Percentiles rank a stretch among this genome's conserved stretches.
Evolutionary conservation across 2,113 vertebrate genomes (phyloP).

Genomic region (Marmota monax): DNA sequence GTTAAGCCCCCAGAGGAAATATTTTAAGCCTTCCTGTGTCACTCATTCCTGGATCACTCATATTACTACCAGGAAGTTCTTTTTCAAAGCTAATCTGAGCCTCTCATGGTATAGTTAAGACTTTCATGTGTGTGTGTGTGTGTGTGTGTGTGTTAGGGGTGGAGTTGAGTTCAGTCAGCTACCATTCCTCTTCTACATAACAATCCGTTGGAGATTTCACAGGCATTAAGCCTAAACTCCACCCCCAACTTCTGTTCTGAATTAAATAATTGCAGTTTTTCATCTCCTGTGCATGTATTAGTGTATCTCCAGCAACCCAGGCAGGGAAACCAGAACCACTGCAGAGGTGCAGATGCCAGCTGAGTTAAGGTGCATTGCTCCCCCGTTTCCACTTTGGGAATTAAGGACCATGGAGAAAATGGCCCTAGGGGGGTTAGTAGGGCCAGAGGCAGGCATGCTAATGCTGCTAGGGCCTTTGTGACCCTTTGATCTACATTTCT

Average conservation of each 20-base stretch:
- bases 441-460: not conserved
- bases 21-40: conserved; percentile 16
- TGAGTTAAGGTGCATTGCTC: not conserved
- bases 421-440: not conserved
- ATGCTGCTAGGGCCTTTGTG: not conserved
- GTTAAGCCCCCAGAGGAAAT: not conserved
- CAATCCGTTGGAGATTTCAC: conserved; percentile 34
- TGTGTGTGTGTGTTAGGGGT: not conserved
- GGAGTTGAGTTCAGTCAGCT: not conserved
- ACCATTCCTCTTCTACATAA: conserved; percentile 41
- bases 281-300: conserved; percentile 2
- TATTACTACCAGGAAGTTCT: conserved; percentile 33
- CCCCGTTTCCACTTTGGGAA: too few species aligned
- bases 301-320: not conserved
- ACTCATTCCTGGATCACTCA: conserved; percentile 11
- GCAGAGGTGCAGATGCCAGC: not conserved
- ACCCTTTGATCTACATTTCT: conserved; percentile 51
- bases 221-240: conserved; percentile 11
- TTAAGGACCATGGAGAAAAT: conserved; percentile 1
- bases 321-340: conserved; percentile 23
- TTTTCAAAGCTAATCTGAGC: conserved; percentile 48
- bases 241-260: conserved; percentile 35
- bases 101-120: conserved; percentile 14
- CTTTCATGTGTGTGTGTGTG: not conserved
- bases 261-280: conserved; percentile 59